A percentile compares a stretch with the other conserved stretches of the same genome.
Conservation (phyloP, 1,140 invertebrate species). For the Pollicipes pollicipes region DNA sequence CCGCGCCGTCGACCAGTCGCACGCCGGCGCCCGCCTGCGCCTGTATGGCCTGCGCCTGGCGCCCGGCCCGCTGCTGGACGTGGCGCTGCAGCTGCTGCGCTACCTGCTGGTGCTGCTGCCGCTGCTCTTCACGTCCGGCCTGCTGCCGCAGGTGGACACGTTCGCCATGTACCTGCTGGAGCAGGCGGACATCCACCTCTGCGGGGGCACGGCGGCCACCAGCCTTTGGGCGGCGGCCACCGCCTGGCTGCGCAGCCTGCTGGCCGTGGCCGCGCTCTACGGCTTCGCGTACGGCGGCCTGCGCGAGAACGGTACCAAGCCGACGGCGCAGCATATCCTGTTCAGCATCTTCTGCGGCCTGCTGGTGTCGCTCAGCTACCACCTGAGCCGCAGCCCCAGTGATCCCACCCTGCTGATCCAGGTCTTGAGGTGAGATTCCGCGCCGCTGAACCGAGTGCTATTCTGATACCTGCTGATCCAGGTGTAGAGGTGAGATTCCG, state of each 20-base stretch:
- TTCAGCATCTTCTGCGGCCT: conserved; percentile 91
- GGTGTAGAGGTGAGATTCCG: too few relatives aligned
- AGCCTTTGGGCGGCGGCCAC: conserved; percentile 70
- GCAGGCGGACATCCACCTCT: conserved; percentile 90
- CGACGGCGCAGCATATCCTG: conserved; percentile 70
- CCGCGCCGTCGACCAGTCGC: conserved; percentile 10
- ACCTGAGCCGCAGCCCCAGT: conserved; percentile 74
- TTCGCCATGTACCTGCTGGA: conserved; percentile 88
- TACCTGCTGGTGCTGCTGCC: conserved; percentile 79
- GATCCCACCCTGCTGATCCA: conserved; percentile 81
- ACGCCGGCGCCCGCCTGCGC: conserved; percentile 23
- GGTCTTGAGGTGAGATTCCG: conserved; percentile 49
- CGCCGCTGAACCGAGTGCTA: too few relatives aligned
- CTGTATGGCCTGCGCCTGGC: conserved; percentile 61
- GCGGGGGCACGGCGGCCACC: conserved; percentile 89
- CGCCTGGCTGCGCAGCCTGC: conserved; percentile 57
- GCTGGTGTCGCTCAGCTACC: conserved; percentile 72
- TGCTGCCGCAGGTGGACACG: conserved; percentile 93
- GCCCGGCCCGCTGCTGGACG: conserved; percentile 42
- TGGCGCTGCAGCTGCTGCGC: conserved; percentile 50
- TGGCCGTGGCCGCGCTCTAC: conserved; percentile 63
- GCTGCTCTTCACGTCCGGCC: conserved; percentile 74
- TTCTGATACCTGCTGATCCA: too few relatives aligned
- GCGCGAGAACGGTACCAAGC: conserved; percentile 40
- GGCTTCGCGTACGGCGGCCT: conserved; percentile 65